Evolutionary conservation across 2,888 invertebrate species (phyloP), one percentile per base, ranked within the genome.

Genomic region (Sphaeridia pumilis): DNA sequence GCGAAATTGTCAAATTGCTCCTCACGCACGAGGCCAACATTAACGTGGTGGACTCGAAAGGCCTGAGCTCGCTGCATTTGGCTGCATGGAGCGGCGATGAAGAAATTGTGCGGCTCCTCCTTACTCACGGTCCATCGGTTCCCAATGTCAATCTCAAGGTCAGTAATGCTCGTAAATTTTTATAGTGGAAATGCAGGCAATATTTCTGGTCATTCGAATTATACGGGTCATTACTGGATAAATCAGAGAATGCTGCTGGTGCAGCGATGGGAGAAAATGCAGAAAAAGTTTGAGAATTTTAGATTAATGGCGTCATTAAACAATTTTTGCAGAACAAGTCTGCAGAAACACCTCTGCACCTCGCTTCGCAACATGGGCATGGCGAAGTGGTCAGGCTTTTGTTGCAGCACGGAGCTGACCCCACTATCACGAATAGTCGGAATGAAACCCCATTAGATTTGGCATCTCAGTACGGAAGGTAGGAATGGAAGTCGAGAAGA

Each of bases 41-140:
- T 58, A 89, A 90, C 71, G 78, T 87, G 47, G 81, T 84, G 60
- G 93, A 94, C 73, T 81, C 81, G 63, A 84, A 87, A 69, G 94
- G 93, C 20, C 92, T 90, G 34, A 87, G 89, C 27, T 87, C 94
- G 28, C 78, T 94, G 58, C 93, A 94, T 72, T 75, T 93, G 69
- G 93, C 93, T 49, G 87, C 93, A 47, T 94, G 92, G 90, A 87
- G 87, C 49, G 94, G 94, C 20, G 84, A 90, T 71, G 79, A 83
- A 38, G 87, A 88, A 60, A 86, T 93, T 63, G 92, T 93, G 58
- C 77, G 81, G 60, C 76, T 88, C 72, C 78, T 94, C 58, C 77
- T 94, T 52, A 82, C 79, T 41, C 83, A 84, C 71, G 83, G 84
- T 54, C 85, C 84, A 58, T 83, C 84, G 12, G 81, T 84, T 55